Conservation (phyloP, 2,797 vertebrate genomes). For the Megalops cyprinoides region DNA sequence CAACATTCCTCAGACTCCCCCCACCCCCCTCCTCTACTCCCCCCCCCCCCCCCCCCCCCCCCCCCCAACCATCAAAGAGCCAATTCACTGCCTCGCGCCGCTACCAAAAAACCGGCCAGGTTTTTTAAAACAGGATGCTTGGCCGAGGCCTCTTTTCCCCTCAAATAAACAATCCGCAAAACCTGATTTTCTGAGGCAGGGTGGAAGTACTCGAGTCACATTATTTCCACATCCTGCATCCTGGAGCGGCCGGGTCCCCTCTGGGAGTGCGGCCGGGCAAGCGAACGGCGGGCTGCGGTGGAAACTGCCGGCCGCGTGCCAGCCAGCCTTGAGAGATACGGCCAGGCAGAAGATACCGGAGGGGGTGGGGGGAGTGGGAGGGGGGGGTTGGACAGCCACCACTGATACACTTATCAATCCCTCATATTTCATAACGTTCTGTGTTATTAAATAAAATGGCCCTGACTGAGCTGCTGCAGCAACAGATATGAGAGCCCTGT, state of each 20-base stretch:
- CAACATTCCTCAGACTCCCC: slow-evolving; percentile 73
- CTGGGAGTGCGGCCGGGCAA: slow-evolving; percentile 60
- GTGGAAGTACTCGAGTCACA: slow-evolving; percentile 78
- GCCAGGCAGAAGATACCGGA: slow-evolving; percentile 47
- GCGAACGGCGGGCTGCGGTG: slow-evolving; percentile 68
- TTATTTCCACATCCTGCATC: slow-evolving; percentile 80
- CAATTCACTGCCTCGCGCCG: slow-evolving; percentile 68
- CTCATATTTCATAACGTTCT: slow-evolving; percentile 6
- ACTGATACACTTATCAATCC: slow-evolving; percentile 44
- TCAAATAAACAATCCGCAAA: slow-evolving; percentile 92
- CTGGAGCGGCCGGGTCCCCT: slow-evolving; percentile 62
- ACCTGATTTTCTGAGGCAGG: slow-evolving; percentile 82
- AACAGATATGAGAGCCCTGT: too few species aligned
- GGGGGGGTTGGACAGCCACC: slow-evolving; percentile 36
- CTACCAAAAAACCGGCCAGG: slow-evolving; percentile 75
- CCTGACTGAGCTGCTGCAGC: slow-evolving; percentile 8
- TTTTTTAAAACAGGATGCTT: slow-evolving; percentile 92
- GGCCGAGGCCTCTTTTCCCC: slow-evolving; percentile 86
- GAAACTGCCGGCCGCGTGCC: slow-evolving; percentile 74
- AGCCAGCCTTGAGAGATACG: slow-evolving; percentile 59
- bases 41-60: slow-evolving; percentile 33
- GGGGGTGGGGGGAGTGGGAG: too few species aligned
- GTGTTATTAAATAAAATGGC: not conserved
- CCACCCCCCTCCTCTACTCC: slow-evolving; percentile 19
- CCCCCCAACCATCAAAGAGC: slow-evolving; percentile 71